Conservation (phyloP, 1,140 invertebrate species). For the Temnothorax nylanderi region DNA sequence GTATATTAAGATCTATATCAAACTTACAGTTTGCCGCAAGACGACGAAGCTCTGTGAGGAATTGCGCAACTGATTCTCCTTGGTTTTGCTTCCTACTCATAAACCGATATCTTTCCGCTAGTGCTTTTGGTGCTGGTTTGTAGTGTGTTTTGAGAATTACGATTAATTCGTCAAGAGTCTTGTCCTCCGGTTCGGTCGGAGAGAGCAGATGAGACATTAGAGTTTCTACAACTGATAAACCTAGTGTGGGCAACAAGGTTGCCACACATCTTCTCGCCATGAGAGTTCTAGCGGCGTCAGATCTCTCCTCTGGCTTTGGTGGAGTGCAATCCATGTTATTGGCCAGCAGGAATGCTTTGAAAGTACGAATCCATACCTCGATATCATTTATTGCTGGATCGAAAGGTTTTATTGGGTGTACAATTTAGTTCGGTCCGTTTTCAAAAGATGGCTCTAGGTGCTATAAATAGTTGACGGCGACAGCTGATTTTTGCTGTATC, state of each 20-base stretch:
- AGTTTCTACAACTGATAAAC: background rate
- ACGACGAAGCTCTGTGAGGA: background rate
- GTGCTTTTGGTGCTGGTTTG: background rate
- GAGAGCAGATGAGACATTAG: background rate
- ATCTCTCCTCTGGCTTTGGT: background rate
- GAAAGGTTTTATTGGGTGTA: too few relatives aligned
- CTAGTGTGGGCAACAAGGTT: background rate
- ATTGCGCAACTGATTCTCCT: background rate
- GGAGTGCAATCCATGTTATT: background rate
- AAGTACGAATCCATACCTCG: background rate
- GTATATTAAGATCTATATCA: background rate
- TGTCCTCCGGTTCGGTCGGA: background rate
- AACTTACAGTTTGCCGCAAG: background rate
- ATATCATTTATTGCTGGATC: background rate
- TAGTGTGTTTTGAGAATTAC: background rate
- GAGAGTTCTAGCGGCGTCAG: accelerated
- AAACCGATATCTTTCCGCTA: background rate
- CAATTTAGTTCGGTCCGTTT: too few relatives aligned
- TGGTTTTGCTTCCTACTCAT: background rate
- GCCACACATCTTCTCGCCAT: background rate
- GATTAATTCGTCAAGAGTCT: background rate
- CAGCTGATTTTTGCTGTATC: too few relatives aligned
- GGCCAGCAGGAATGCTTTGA: background rate
- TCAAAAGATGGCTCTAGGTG: too few relatives aligned
- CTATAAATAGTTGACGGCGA: too few relatives aligned